These are phyloP conservation scores for Marmota monax DNA, from an alignment of 2,113 vertebrate species.

Conservation along the genomic window DNA sequence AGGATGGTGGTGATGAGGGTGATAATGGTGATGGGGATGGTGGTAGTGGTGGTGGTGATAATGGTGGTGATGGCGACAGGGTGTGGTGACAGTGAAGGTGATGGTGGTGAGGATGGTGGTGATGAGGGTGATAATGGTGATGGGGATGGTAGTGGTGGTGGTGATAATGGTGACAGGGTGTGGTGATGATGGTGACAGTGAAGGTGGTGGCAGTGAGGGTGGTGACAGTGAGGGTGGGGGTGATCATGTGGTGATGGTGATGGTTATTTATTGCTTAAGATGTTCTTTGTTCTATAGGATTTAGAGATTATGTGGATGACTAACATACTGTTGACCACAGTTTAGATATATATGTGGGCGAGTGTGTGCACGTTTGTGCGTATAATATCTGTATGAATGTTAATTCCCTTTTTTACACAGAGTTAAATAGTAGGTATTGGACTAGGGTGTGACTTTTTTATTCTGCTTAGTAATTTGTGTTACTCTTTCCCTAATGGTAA, in stretches of 20 bases:
- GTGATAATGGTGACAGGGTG: too few relatives aligned
- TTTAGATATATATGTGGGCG: too few relatives aligned
- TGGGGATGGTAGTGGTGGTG: too few relatives aligned
- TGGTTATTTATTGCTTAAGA: background rate
- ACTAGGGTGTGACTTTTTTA: background rate
- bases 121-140: background rate
- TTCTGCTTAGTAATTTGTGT: background rate
- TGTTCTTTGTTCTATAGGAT: background rate
- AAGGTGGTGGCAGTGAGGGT: too few relatives aligned
- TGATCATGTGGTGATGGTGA: accelerated
- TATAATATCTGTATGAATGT: background rate
- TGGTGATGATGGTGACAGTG: background rate
- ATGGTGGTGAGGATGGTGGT: accelerated
- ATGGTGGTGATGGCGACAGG: background rate
- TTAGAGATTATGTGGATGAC: background rate
- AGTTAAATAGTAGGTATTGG: background rate
- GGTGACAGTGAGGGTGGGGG: too few relatives aligned
- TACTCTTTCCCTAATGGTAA: background rate
- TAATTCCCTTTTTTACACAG: background rate
- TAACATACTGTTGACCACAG: background rate
- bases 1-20: background rate
- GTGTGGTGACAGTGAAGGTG: accelerated
- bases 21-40: background rate
- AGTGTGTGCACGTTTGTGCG: background rate
- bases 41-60: accelerated